Conservation (phyloP, 1,140 invertebrate genomes). For the Hylyphantes graminicola region DNA sequence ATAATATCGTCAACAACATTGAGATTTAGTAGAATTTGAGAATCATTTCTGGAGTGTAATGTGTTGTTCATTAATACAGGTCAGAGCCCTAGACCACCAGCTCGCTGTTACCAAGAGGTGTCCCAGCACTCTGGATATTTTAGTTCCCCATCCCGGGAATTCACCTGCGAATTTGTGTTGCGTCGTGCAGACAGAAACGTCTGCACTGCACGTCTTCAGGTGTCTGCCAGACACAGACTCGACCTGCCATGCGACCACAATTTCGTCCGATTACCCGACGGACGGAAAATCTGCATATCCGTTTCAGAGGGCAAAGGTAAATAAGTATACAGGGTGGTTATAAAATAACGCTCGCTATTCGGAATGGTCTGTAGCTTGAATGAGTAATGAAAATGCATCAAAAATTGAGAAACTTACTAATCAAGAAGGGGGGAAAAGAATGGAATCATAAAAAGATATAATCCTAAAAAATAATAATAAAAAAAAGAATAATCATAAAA, state of each 20-base stretch:
- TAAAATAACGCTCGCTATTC: not conserved
- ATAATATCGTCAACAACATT: no score
- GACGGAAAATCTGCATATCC: slow-evolving; percentile 30
- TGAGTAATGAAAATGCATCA: not conserved
- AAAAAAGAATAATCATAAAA: not conserved
- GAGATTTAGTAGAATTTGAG: no score
- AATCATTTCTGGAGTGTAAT: no score
- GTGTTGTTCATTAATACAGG: not conserved
- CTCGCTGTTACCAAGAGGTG: slow-evolving; percentile 40
- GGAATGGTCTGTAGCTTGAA: not conserved
- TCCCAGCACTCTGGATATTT: slow-evolving; percentile 18
- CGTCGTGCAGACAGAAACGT: slow-evolving; percentile 17
- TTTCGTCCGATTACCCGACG: slow-evolving; percentile 26
- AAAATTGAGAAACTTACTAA: no score
- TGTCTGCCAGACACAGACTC: slow-evolving; percentile 3
- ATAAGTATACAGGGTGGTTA: not conserved
- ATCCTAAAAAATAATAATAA: not conserved
- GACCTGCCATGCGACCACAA: slow-evolving; percentile 34
- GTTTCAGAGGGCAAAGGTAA: slow-evolving; percentile 23
- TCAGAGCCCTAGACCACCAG: slow-evolving; percentile 4
- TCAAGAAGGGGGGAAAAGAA: no score
- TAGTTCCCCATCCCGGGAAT: not conserved
- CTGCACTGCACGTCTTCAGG: slow-evolving; percentile 17
- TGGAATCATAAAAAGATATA: not conserved
- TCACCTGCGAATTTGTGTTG: slow-evolving; percentile 29